Evolutionary conservation across 2,888 invertebrate species (phyloP).

Genomic region (Coelopa pilipes): DNA sequence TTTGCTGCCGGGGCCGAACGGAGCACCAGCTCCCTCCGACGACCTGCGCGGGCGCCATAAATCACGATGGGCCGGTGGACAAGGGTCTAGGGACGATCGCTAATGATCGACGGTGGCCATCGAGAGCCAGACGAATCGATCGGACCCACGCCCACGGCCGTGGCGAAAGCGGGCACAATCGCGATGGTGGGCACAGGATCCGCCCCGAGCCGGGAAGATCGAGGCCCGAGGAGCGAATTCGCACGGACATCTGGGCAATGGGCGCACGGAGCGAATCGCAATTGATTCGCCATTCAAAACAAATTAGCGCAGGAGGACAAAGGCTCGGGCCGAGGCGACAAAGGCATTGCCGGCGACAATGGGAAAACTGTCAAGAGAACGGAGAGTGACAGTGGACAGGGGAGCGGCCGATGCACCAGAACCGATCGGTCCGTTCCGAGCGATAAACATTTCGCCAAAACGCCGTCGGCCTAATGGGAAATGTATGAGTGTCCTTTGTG

Average conservation of each 20-base stretch:
- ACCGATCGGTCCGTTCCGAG: conserved; percentile 32
- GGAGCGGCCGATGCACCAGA: background rate
- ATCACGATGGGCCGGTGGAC: too few relatives aligned
- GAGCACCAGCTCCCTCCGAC: too few relatives aligned
- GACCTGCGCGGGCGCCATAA: too few relatives aligned
- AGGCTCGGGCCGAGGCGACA: background rate
- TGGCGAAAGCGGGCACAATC: background rate
- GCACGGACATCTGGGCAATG: conserved; percentile 25
- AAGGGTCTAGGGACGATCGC: too few relatives aligned
- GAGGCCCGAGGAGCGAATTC: background rate
- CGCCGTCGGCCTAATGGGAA: conserved; percentile 1
- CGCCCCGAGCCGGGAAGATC: background rate
- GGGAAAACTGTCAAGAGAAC: background rate
- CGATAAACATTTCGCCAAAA: conserved; percentile 37
- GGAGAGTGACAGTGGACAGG: conserved; percentile 20
- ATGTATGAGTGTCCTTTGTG: conserved; percentile 3
- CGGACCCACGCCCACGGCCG: conserved; percentile 44
- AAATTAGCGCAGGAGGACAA: background rate
- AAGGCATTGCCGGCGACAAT: conserved; percentile 11
- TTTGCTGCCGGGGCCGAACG: too few relatives aligned
- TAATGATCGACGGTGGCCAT: too few relatives aligned
- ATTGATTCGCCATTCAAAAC: conserved; percentile 17
- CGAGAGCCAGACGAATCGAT: conserved; percentile 38
- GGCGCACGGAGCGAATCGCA: background rate
- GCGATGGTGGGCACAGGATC: background rate